phyloP scores from a whole-genome alignment of 2,113 vertebrate genomes.

The Salvelinus alpinus region DNA sequence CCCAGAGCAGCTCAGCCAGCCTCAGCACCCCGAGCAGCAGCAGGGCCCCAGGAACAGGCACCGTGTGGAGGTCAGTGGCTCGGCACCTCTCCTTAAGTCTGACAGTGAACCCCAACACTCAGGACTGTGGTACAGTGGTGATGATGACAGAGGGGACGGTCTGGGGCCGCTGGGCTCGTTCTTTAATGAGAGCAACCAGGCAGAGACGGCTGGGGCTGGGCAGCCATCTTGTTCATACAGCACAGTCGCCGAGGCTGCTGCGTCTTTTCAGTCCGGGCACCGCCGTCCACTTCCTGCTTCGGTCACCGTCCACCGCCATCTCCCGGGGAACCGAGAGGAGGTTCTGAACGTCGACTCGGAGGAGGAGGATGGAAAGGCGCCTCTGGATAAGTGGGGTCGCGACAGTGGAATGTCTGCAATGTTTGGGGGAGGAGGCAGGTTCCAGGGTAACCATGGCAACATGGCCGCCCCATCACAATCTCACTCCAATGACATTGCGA shows the following conservation, averaged over 20 bases:
- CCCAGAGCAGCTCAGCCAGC: constrained; percentile 21
- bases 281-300: not conserved
- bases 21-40: constrained; percentile 29
- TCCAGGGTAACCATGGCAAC: not conserved
- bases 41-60: constrained; percentile 29
- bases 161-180: constrained; percentile 52
- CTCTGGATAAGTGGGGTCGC: constrained; percentile 28
- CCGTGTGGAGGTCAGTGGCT: constrained; percentile 76
- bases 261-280: constrained; percentile 25
- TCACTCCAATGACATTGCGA: constrained; percentile 11
- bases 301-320: not conserved
- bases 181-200: constrained; percentile 39
- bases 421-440: not conserved
- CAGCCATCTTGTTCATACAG: constrained; percentile 44
- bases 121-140: constrained; percentile 5
- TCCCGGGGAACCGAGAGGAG: constrained; percentile 18
- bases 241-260: not conserved
- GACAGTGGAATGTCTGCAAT: constrained; percentile 30
- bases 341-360: constrained; percentile 50
- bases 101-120: constrained; percentile 50
- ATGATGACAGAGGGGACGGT: constrained; percentile 27
- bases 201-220: constrained; percentile 16
- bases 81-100: constrained; percentile 71
- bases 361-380: constrained; percentile 51
- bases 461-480: constrained; percentile 8